Evolutionary conservation across 2,113 vertebrate genomes (phyloP), one percentile per base, ranked within the genome.

Genomic region (Pelobates fuscus): DNA sequence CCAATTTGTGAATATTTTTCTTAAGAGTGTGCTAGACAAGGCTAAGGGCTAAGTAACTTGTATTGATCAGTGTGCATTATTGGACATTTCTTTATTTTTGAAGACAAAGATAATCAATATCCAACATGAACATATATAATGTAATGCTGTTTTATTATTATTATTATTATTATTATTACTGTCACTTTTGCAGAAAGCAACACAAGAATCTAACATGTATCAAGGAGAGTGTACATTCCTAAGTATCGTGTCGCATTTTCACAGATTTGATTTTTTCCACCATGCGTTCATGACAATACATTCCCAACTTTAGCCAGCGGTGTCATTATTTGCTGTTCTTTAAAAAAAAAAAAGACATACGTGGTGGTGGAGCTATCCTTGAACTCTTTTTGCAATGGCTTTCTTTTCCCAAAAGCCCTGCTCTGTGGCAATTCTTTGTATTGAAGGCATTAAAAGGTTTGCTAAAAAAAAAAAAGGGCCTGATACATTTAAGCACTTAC

Each of bases 401-500:
- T 30, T 63, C 8, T 49, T 37, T 37, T 23, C 54, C 41, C 73
- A 75, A n/a, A 70, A 24, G 15, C 5, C 80, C 66, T 44, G 52
- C 8, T 77, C 21, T 69, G 2, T 14, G 69, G 37, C 69, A 78
- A 0, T 0, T 67, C 30, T 29, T 32, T 54, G 5, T 75, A 76
- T 80, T 27, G 57, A 77, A 83, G 74, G 21, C 57, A 65, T 0
- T 0, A 3, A 44, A 25, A 78, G 75, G 67, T n/a, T 81, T 72
- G 46, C 41, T 55, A 57, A 67, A 49, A 54, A 32, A 78, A 25
- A 10, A 32, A n/a, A n/a, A n/a, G n/a, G 77, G 26, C 10, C 60
- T 76, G 76, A 80, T 59, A 67, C 4, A 71, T 78, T 79, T 80
- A 69, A 79, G 70, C 24, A 75, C 26, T 79, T 63, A 67, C 60